A percentile compares a stretch with the other conserved stretches of the same genome.
These are phyloP conservation scores for Gallinago jamesoni DNA, from an alignment of 2,113 vertebrate species.

Conservation along the genomic window DNA sequence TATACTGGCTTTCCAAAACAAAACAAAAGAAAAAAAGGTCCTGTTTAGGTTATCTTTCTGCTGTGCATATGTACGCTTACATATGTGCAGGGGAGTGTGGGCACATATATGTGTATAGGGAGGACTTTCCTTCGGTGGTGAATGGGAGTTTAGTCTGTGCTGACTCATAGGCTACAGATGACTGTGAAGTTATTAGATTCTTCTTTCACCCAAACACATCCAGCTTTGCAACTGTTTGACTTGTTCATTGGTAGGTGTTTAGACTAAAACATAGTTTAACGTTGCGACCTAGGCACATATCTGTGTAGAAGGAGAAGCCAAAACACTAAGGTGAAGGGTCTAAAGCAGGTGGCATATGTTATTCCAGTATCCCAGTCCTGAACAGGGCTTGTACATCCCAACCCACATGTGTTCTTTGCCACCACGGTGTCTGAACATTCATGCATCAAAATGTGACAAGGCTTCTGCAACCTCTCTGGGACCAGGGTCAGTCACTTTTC, in stretches of 20 bases:
- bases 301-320: not conserved
- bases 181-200: not conserved
- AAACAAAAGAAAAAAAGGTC: not conserved
- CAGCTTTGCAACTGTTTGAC: not conserved
- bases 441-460: not conserved
- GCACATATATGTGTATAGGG: not conserved
- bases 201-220: not conserved
- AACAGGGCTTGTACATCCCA: not conserved
- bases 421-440: not conserved
- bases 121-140: not conserved
- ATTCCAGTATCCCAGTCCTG: not conserved
- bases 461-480: not conserved
- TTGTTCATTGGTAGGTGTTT: not conserved
- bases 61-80: not conserved
- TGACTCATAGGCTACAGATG: not conserved
- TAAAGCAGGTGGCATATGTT: not conserved
- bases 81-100: accelerated
- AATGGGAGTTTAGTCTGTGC: not conserved
- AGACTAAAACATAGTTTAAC: not conserved
- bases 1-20: not conserved
- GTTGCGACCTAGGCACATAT: not conserved
- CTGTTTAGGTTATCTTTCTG: not conserved
- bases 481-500: not conserved
- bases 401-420: not conserved
- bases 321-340: not conserved